Evolutionary conservation across 2,113 vertebrate genomes (phyloP).

Genomic region (Oncorhynchus nerka): DNA sequence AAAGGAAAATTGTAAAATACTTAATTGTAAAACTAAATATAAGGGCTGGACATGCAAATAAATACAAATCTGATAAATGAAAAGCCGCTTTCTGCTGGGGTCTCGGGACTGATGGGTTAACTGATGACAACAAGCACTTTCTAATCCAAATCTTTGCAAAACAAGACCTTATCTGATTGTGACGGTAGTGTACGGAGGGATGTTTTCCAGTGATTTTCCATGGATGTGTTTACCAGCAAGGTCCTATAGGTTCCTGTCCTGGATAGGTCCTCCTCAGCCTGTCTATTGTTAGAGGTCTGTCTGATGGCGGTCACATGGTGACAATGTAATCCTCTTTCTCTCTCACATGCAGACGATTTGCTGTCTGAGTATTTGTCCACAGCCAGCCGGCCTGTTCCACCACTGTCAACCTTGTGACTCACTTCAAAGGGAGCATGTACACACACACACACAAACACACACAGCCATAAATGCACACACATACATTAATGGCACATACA

Average conservation of each 20-base stretch:
- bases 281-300: constrained; percentile 58
- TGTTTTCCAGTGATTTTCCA: not conserved
- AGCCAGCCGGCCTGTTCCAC: constrained; percentile 27
- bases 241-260: constrained; percentile 32
- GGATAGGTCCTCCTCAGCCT: constrained; percentile 39
- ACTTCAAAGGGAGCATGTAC: constrained; percentile 28
- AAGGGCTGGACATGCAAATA: too few relatives aligned
- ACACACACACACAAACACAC: constrained; percentile 19
- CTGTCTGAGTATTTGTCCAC: constrained; percentile 47
- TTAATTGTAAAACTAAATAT: too few relatives aligned
- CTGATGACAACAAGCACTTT: too few relatives aligned
- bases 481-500: not conserved
- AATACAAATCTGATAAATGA: too few relatives aligned
- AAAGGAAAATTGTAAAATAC: too few relatives aligned
- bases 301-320: constrained; percentile 67
- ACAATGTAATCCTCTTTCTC: constrained; percentile 68
- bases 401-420: constrained; percentile 52
- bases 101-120: too few relatives aligned
- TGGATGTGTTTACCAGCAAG: constrained; percentile 22
- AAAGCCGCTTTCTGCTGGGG: too few relatives aligned
- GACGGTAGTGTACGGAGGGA: not conserved
- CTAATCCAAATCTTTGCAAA: too few relatives aligned
- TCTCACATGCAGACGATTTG: constrained; percentile 58
- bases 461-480: not conserved
- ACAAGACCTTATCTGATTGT: too few relatives aligned